These are phyloP conservation scores for Astropecten irregularis DNA, from an alignment of 53 echinoderm and acorn worm species.

Conservation along the genomic window DNA sequence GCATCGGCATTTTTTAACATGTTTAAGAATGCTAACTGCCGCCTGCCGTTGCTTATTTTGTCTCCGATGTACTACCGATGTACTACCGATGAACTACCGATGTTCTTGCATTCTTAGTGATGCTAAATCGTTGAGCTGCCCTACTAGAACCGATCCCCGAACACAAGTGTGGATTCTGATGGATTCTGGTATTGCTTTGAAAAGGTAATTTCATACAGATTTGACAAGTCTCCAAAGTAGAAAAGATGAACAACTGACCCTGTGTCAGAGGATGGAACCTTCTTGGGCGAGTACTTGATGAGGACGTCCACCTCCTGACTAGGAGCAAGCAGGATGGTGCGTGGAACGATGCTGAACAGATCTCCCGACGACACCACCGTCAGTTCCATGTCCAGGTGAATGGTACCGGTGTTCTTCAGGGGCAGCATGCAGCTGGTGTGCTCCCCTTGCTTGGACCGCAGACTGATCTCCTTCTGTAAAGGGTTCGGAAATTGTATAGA, in stretches of 20 bases:
- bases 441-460: slow-evolving; percentile 18
- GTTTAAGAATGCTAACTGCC: no score
- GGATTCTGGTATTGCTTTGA: no score
- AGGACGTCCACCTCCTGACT: slow-evolving; percentile 73
- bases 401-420: slow-evolving; percentile 84
- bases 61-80: no score
- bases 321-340: slow-evolving; percentile 65
- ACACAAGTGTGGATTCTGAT: no score
- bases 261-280: slow-evolving; percentile 68
- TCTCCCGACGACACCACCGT: slow-evolving; percentile 65
- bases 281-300: slow-evolving; percentile 75
- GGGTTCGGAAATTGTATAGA: neutral
- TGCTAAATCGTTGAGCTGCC: no score
- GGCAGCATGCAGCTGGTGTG: slow-evolving; percentile 63
- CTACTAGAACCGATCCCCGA: no score
- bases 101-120: no score
- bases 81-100: no score
- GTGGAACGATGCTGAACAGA: slow-evolving; percentile 72
- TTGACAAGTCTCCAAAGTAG: no score
- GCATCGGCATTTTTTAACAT: no score
- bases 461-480: slow-evolving; percentile 38
- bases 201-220: no score
- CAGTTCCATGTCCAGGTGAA: slow-evolving; percentile 68
- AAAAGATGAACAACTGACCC: slow-evolving; percentile 72
- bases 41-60: no score